Base-by-base conservation (phyloP, 1,140 invertebrate genomes). In the Drosophila simulans region DNA sequence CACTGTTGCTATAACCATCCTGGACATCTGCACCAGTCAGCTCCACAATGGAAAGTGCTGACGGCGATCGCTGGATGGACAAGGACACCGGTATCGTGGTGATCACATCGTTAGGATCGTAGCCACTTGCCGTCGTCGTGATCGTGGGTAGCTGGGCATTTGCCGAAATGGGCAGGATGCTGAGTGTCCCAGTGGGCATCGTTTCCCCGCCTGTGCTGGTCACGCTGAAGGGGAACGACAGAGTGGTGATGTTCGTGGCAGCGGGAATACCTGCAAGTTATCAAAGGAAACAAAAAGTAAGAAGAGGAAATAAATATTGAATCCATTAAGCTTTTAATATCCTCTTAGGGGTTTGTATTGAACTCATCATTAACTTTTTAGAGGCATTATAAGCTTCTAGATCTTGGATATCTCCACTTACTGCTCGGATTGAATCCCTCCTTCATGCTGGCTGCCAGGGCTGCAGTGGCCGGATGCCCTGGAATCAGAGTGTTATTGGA, bases 401-500 rank as follows among this genome's bases (percentile, higher is more conserved):
- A 10, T 4, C 10, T 0, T 4, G 12, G 4, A 40, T 15, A 25
- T 2, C 22, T 4, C 5, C 10, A 86, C 90, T 82, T 57, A 86
- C 79, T 55, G 55, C 35, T 72, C 7, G 75, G 49, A 1, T 74
- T 45, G 51, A 79, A 88, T 31, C 75, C 79, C 22, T 88, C 83
- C 51, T 88, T 89, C 53, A 89, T 57, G 57, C 76, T 63, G 15
- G 91, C 77, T 17, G 91, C 91, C 15, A 92, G 58, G 13, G 91
- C 91, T 5, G 81, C 77, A 22, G 91, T 92, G 35, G 91, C 63
- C 39, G 91, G 90, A 77, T 92, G 90, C 54, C 95, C 95, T 1
- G 95, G 94, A 71, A 95, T 94, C 15, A 96, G 93, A 13, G 95
- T 95, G 75, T 95, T 95, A 90, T 95, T 95, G 31, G 95, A 94